phyloP scores from a whole-genome alignment of 1,140 invertebrate genomes.

The Calycopis cecrops region DNA sequence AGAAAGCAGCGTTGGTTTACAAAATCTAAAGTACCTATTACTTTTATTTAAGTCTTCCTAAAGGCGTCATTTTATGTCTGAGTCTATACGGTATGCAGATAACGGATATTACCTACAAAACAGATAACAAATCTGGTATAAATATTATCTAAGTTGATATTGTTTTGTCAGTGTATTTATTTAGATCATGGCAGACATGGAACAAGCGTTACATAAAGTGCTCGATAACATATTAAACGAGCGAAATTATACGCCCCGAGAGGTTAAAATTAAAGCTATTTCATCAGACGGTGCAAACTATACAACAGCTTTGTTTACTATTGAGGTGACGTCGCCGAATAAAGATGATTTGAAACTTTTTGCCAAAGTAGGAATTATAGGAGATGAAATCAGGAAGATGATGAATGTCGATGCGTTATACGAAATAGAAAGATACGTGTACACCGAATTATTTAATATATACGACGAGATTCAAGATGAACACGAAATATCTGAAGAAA shows the following conservation, averaged over 20 bases:
- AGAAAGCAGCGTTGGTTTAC: no score
- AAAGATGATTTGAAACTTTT: conserved; percentile 42
- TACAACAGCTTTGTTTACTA: conserved; percentile 34
- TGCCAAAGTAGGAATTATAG: conserved; percentile 45
- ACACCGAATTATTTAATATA: conserved; percentile 33
- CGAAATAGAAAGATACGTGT: conserved; percentile 39
- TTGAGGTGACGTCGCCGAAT: conserved; percentile 25
- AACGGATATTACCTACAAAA: no score
- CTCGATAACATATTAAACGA: conserved; percentile 35
- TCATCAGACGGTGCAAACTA: conserved; percentile 41
- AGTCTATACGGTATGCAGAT: no score
- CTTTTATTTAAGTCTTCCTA: no score
- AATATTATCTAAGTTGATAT: no score
- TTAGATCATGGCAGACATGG: conserved; percentile 34
- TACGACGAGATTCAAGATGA: conserved; percentile 39
- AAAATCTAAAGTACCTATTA: no score
- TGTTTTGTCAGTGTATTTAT: conserved; percentile 7
- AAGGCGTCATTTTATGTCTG: no score
- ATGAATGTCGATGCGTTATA: conserved; percentile 38
- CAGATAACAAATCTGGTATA: no score
- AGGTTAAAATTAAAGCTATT: conserved; percentile 28
- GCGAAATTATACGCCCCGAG: conserved; percentile 20
- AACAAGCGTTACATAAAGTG: conserved; percentile 28
- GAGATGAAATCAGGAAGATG: conserved; percentile 24
- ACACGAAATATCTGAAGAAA: conserved; percentile 25